These are phyloP conservation scores for Latrodectus elegans DNA, from an alignment of 2,888 invertebrate genomes.

Conservation along the genomic window DNA sequence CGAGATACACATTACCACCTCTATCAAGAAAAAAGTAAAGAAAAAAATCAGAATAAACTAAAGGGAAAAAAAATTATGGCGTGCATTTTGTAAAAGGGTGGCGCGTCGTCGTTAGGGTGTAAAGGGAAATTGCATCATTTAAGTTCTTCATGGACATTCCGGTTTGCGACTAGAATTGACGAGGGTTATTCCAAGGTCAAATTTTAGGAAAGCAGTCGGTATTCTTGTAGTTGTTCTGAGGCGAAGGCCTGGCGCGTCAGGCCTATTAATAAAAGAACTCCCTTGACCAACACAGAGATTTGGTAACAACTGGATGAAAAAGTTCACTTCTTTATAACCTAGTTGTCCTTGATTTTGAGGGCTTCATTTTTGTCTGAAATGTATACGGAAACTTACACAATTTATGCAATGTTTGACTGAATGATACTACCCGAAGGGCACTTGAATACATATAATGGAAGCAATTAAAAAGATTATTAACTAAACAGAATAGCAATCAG, in stretches of 20 bases:
- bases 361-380: too few relatives aligned
- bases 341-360: not conserved
- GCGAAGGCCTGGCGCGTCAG: not conserved
- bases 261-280: not conserved
- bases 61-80: not conserved
- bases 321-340: not conserved
- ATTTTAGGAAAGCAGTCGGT: not conserved
- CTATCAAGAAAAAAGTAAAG: too few relatives aligned
- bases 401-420: too few relatives aligned
- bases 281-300: not conserved
- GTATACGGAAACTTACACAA: too few relatives aligned
- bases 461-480: too few relatives aligned
- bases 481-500: too few relatives aligned
- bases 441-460: too few relatives aligned
- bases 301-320: not conserved
- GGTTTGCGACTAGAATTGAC: not conserved
- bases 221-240: not conserved
- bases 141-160: constrained; percentile 5
- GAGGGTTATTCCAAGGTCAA: not conserved
- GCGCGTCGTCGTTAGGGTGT: not conserved
- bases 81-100: constrained; percentile 1
- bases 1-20: not conserved
- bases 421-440: too few relatives aligned
- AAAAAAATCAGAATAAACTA: not conserved
- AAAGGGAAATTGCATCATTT: constrained; percentile 5